A percentile compares a stretch with the other conserved stretches of the same genome.
Conservation (phyloP, 1,140 invertebrate genomes). For the Papilio machaon region DNA sequence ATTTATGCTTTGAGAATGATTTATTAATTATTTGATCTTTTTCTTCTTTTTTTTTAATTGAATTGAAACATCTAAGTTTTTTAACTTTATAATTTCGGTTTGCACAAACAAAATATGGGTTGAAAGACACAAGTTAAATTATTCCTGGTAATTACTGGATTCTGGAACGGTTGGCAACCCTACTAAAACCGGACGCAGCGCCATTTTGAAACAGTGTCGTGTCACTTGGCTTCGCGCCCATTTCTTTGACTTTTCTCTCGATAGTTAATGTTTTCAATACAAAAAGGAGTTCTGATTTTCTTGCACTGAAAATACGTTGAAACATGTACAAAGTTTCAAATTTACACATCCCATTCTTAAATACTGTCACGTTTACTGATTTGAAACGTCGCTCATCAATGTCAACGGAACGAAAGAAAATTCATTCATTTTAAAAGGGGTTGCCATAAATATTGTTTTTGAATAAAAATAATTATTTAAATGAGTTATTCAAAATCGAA, state of each 20-base stretch:
- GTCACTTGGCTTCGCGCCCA: slow-evolving; percentile 67
- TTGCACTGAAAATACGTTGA: slow-evolving; percentile 48
- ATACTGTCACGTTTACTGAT: slow-evolving; percentile 10
- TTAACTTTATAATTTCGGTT: background rate
- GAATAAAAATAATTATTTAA: background rate
- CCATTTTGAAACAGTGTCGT: slow-evolving; percentile 66
- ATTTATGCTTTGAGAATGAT: background rate
- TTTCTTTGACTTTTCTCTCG: slow-evolving; percentile 60
- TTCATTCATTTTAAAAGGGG: slow-evolving; percentile 27
- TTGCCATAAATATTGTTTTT: background rate
- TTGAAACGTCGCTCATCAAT: slow-evolving; percentile 21
- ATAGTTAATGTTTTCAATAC: slow-evolving; percentile 67
- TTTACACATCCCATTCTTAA: slow-evolving; percentile 33
- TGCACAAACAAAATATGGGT: background rate
- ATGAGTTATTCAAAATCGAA: background rate
- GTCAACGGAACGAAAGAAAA: slow-evolving; percentile 24
- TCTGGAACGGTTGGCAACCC: slow-evolving; percentile 22
- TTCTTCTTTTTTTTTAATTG: background rate
- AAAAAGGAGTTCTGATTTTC: slow-evolving; percentile 62
- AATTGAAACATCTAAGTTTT: background rate
- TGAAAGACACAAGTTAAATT: background rate
- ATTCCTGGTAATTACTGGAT: background rate
- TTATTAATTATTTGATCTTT: too few relatives aligned
- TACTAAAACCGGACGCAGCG: slow-evolving; percentile 51
- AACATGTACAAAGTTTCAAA: slow-evolving; percentile 22